phyloP scores from a whole-genome alignment of 1,140 invertebrate species.

The Nylanderia fulva region DNA sequence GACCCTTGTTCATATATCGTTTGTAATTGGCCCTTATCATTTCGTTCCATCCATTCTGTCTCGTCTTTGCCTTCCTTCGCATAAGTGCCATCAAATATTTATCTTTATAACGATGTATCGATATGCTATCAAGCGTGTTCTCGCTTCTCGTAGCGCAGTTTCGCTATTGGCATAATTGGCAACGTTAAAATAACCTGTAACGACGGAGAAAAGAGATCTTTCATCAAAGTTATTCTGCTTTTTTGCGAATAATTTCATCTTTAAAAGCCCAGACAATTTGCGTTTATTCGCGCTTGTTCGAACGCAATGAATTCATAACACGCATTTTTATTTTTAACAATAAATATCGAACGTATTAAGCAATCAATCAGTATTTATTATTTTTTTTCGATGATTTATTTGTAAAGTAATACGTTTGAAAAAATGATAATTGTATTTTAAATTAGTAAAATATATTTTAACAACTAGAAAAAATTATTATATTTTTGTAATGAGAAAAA shows the following conservation, averaged over 20 bases:
- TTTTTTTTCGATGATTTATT: background rate
- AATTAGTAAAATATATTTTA: background rate
- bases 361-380: background rate
- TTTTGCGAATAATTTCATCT: background rate
- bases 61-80: slow-evolving; percentile 36
- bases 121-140: slow-evolving; percentile 16
- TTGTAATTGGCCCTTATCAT: slow-evolving; percentile 51
- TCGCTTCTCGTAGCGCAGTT: background rate
- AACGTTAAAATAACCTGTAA: background rate
- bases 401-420: background rate
- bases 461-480: no score
- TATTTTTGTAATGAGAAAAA: background rate
- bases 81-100: slow-evolving; percentile 47
- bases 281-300: background rate
- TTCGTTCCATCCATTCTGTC: slow-evolving; percentile 18
- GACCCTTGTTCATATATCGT: slow-evolving; percentile 22
- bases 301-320: background rate
- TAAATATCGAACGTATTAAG: no score
- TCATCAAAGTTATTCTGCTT: background rate
- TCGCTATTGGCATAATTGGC: slow-evolving; percentile 19
- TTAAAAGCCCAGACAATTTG: background rate
- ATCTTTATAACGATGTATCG: slow-evolving; percentile 46
- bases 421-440: background rate
- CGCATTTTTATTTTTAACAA: no score
- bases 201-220: slow-evolving; percentile 1